Percentiles rank a stretch among this genome's conserved stretches.
Evolutionary conservation across 2,797 vertebrate genomes (phyloP).

Genomic region (Chanos chanos): DNA sequence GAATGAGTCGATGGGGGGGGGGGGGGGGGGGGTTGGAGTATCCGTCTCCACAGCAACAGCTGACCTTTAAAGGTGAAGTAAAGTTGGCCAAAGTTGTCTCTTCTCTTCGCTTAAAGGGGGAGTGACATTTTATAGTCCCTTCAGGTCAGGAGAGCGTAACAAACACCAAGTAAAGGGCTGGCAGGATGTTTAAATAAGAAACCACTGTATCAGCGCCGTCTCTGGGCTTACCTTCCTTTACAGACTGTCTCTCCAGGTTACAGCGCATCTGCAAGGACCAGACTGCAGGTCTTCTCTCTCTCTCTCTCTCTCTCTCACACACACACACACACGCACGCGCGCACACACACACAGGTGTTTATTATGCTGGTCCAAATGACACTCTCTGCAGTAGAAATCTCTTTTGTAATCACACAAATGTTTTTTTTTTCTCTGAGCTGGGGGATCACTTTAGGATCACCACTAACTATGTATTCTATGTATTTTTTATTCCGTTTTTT

Average conservation of each 20-base stretch:
- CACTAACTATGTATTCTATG: no score
- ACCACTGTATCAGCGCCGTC: constrained; percentile 50
- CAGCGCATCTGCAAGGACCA: constrained; percentile 35
- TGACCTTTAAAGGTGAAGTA: constrained; percentile 73
- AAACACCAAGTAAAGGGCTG: constrained; percentile 73
- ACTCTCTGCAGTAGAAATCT: neutral
- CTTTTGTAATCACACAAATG: no score
- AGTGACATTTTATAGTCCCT: constrained; percentile 77
- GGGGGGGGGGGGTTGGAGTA: constrained; percentile 5
- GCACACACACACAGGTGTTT: no score
- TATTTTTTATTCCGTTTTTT: no score
- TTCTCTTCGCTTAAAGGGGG: constrained; percentile 71
- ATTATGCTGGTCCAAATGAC: neutral
- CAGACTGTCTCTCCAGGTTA: constrained; percentile 20
- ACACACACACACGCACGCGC: no score
- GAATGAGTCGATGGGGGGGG: neutral
- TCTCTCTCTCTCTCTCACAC: neutral
- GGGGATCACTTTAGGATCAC: no score
- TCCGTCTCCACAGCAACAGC: constrained; percentile 55
- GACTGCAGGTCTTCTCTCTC: constrained; percentile 1
- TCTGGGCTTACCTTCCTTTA: constrained; percentile 26
- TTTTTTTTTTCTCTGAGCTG: no score
- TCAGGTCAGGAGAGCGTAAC: constrained; percentile 71
- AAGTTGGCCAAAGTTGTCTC: constrained; percentile 75
- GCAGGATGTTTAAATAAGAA: constrained; percentile 58